Conservation (phyloP, 2,797 vertebrate genomes). For the Tangara arthus region DNA sequence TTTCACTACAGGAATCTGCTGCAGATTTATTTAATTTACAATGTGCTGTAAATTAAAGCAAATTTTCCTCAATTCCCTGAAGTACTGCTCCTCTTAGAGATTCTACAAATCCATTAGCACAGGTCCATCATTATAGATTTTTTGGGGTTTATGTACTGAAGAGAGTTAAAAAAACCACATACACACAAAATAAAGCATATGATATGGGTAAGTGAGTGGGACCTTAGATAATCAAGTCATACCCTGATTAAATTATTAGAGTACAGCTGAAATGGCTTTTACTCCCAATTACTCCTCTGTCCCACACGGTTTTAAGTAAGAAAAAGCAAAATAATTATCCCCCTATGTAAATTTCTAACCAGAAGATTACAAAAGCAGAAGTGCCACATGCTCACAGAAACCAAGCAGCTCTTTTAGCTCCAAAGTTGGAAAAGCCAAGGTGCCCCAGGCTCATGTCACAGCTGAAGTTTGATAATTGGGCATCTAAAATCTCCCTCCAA, state of each 20-base stretch:
- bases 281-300: neutral
- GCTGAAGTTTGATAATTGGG: neutral
- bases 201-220: neutral
- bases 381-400: fast-evolving
- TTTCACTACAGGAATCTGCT: neutral
- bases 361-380: neutral
- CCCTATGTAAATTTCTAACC: neutral
- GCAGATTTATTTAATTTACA: neutral
- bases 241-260: neutral
- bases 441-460: neutral
- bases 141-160: neutral
- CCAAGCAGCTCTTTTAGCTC: neutral
- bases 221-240: neutral
- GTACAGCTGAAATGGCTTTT: neutral
- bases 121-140: neutral
- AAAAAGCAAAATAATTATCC: neutral
- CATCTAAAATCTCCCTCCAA: neutral
- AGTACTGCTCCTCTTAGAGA: neutral
- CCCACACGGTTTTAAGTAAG: neutral
- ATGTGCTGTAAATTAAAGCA: neutral
- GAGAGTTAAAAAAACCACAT: neutral
- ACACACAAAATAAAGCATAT: neutral
- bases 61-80: slow-evolving; percentile 8
- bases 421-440: neutral
- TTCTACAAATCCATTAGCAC: neutral